Base-by-base conservation (phyloP, 2,888 invertebrate species). In the Temnothorax unifasciatus region DNA sequence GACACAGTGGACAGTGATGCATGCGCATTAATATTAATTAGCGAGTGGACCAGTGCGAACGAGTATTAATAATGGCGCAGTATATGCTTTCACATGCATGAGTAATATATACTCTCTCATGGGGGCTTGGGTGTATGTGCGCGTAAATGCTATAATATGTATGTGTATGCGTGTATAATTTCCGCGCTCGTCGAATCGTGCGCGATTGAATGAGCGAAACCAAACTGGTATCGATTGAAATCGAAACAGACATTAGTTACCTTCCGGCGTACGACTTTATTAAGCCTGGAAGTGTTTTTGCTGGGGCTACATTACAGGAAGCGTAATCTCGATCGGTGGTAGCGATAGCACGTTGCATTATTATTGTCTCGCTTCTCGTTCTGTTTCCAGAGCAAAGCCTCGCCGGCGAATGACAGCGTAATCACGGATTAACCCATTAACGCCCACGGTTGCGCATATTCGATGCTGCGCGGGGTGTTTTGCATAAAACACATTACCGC, bases 1-100 rank as follows among this genome's bases (percentile, higher is more conserved):
- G 91, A 86, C 66, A 66, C 71, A 79, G 57, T 69, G 89, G 87
- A 88, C 86, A 82, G 88, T 89, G 90, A 86, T 90, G 89, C 94
- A 94, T 94, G 94, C 94, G 92, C 93, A 92, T 94, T 93, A 92
- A 93, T 93, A 93, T 94, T 94, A 92, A 94, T 94, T 93, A 94
- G 94, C 93, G 85, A 89, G 92, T 94, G 92, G 87, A 90, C 87
- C 88, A 87, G 89, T 92, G 91, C 92, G 38, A 93, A 91, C 91
- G 92, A 87, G 89, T 91, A 93, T 94, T 93, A 93, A 93, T 93
- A 87, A 91, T 91, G 91, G 90, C 91, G 88, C 87, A 85, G 88
- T 90, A 90, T 86, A 90, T 86, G 87, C 86, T 84, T 87, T 88
- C 87, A 86, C 92, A 92, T 92, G 92, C 91, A 92, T 91, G 88